These are phyloP conservation scores for Xiphophorus couchianus DNA, from an alignment of 2,113 vertebrate species.

Conservation along the genomic window DNA sequence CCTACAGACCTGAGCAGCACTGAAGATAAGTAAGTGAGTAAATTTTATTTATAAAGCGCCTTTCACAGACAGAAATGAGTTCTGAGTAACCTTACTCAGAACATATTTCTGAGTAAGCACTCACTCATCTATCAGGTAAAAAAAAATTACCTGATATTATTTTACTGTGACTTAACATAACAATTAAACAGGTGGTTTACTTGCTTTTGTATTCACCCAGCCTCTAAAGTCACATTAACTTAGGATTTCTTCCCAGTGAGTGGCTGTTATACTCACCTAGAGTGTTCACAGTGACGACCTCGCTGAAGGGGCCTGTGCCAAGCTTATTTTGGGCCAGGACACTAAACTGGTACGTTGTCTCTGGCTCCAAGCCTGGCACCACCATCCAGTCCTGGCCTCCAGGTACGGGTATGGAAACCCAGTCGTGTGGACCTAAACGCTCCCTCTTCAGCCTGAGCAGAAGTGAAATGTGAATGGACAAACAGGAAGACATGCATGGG, in stretches of 20 bases:
- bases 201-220: neutral
- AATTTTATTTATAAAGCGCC: no score
- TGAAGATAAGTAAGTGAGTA: no score
- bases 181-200: neutral
- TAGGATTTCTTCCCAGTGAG: neutral
- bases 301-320: conserved; percentile 97
- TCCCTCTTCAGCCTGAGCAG: conserved; percentile 93
- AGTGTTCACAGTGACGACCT: conserved; percentile 99
- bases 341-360: conserved; percentile 98
- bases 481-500: neutral
- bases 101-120: no score
- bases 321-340: conserved; percentile 97
- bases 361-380: conserved; percentile 91
- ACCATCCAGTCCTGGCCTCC: conserved; percentile 89
- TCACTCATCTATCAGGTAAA: no score
- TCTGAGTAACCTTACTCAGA: no score
- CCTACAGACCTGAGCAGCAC: no score
- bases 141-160: no score
- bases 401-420: conserved; percentile 91
- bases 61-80: no score
- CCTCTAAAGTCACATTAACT: conserved; percentile 9
- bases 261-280: conserved; percentile 84
- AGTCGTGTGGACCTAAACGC: conserved; percentile 94
- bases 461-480: conserved; percentile 33
- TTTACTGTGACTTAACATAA: neutral